phyloP scores from a whole-genome alignment of 2,113 vertebrate species.

The Leucoraja erinaceus region DNA sequence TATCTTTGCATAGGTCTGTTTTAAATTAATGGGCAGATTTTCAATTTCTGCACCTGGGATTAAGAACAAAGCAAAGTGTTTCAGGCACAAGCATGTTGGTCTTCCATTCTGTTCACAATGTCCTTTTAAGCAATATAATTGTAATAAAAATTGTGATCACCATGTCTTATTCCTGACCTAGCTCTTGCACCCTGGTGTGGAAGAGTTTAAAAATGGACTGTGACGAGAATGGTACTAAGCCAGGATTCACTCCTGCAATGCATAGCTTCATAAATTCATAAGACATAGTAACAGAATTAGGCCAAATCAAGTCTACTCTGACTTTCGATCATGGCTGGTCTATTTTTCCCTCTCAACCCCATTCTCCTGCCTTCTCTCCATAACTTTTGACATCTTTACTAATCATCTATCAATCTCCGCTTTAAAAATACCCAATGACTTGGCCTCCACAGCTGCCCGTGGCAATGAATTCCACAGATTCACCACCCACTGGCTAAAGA shows the following conservation, averaged over 20 bases:
- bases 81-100: neutral
- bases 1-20: neutral
- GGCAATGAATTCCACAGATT: no score
- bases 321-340: no score
- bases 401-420: no score
- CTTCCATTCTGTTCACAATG: neutral
- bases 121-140: neutral
- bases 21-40: neutral
- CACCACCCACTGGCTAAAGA: no score
- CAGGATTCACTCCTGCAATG: neutral
- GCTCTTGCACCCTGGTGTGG: neutral
- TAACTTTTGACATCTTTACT: no score
- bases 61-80: neutral
- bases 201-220: conserved; percentile 6
- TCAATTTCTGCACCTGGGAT: neutral
- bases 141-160: neutral
- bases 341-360: no score
- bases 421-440: no score
- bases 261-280: no score
- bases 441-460: no score
- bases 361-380: no score
- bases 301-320: no score
- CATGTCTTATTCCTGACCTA: neutral
- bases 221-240: neutral
- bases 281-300: no score